Conservation (phyloP, 2,797 vertebrate species). For the Craterocephalus amniculus region DNA sequence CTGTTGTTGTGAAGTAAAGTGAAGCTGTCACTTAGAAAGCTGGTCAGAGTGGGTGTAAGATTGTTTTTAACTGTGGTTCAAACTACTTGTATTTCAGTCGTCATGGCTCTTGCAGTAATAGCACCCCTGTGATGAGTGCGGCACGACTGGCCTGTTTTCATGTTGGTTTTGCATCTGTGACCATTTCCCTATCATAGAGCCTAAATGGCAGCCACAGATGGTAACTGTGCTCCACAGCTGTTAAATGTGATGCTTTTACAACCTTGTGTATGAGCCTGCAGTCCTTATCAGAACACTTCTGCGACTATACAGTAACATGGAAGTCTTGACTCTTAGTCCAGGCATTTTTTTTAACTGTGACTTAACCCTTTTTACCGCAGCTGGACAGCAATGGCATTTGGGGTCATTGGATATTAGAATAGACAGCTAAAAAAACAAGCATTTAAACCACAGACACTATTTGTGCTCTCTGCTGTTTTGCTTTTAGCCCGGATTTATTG, state of each 20-base stretch:
- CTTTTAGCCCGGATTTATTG: conserved; percentile 41
- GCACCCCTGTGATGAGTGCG: conserved; percentile 43
- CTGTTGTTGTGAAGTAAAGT: conserved; percentile 4
- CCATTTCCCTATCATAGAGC: conserved; percentile 38
- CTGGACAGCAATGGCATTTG: conserved; percentile 14
- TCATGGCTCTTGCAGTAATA: conserved; percentile 41
- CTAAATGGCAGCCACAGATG: conserved; percentile 66
- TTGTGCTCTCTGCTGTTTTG: conserved; percentile 26
- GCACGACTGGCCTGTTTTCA: conserved; percentile 42
- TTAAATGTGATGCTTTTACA: conserved; percentile 54
- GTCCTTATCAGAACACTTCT: conserved; percentile 29
- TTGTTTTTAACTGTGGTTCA: conserved; percentile 22
- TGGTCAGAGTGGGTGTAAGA: conserved; percentile 10
- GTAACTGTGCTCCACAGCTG: conserved; percentile 47
- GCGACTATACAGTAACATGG: conserved; percentile 23
- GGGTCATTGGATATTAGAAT: conserved; percentile 18
- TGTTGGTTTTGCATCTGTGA: conserved; percentile 67
- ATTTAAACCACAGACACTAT: conserved; percentile 7
- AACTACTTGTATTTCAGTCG: conserved; percentile 34
- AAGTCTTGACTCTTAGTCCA: conserved; percentile 21
- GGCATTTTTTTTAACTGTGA: background rate
- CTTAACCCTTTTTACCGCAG: conserved; percentile 17
- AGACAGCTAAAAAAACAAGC: background rate
- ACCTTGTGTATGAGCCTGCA: conserved; percentile 24
- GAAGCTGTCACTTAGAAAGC: conserved; percentile 20